Evolutionary conservation across 2,113 vertebrate genomes (phyloP), one percentile per base, ranked within the genome.

Genomic region (Bagarius yarrelli): DNA sequence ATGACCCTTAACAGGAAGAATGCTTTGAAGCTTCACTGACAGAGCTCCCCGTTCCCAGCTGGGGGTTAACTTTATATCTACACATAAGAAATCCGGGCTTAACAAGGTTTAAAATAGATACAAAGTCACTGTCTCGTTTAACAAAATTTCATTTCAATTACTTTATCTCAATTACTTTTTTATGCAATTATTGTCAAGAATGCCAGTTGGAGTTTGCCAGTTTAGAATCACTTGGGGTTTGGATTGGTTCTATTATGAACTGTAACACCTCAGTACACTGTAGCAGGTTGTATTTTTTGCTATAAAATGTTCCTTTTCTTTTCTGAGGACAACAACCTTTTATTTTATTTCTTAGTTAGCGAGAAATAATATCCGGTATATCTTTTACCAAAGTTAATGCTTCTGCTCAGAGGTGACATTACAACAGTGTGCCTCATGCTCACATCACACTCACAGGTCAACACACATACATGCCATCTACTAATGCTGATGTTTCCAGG

Each of bases 11-110:
- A 63, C 53, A 67, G 61, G n/a, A 79, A 36, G 63, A 78, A 83
- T 81, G 79, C 78, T 83, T 86, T 83, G 85, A 86, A 81, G 84
- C 53, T 76, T 72, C 30, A 64, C 30, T 44, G 23, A 50, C 56
- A 60, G 71, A 74, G 60, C 60, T 40, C 23, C 32, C 53, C 36
- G 21, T 32, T 25, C 15, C 25, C n/a, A 47, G n/a, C 27, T n/a
- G 4, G 53, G 47, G 21, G 53, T 53, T 55, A 25, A 70, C 60
- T 50, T 47, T 66, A 53, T 64, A 44, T 25, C n/a, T 61, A 40
- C 8, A 18, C 44, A 30, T 50, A 25, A 21, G 70, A 27, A 34
- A 74, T 19, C 21, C n/a, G 52, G 44, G 30, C 21, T 21, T 74
- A 27, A 50, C 69, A 80, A 19, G 40, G 27, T 53, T 73, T 23